A percentile compares a stretch with the other conserved stretches of the same genome.
Conservation (phyloP, 2,797 vertebrate genomes). For the Bryconaethiops microstoma region DNA sequence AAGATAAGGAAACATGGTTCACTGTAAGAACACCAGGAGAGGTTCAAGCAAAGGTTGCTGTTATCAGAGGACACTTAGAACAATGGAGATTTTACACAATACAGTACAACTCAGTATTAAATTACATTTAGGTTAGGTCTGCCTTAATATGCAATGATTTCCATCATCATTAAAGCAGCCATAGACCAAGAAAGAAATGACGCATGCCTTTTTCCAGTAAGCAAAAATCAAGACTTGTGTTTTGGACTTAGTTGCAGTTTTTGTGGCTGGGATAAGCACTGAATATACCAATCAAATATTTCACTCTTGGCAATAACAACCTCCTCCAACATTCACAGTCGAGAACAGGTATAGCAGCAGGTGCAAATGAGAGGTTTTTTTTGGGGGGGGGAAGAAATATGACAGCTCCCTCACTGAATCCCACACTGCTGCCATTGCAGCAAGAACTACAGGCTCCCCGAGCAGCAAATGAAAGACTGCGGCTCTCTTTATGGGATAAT, state of each 20-base stretch:
- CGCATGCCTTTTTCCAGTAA: background rate
- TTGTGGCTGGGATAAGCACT: background rate
- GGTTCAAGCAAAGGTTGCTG: background rate
- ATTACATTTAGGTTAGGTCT: background rate
- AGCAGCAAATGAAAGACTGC: slow-evolving; percentile 42
- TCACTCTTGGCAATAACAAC: background rate
- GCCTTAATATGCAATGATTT: background rate
- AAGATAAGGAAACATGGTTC: background rate
- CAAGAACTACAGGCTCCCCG: slow-evolving; percentile 20
- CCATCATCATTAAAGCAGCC: background rate
- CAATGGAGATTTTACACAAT: background rate
- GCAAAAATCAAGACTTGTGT: background rate
- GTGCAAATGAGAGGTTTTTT: background rate
- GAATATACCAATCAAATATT: background rate
- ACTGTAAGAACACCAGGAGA: too few relatives aligned
- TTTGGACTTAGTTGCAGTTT: background rate
- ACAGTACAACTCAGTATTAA: background rate
- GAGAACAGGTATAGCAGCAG: background rate
- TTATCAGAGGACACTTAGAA: background rate
- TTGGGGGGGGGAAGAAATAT: slow-evolving; percentile 15
- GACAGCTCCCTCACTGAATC: slow-evolving; percentile 31
- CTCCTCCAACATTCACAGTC: background rate
- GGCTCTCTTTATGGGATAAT: slow-evolving; percentile 50
- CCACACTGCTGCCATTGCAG: background rate
- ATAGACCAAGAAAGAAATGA: background rate